Percentiles rank a stretch among this genome's conserved stretches.
phyloP scores from a whole-genome alignment of 2,797 vertebrate species.

The Hirundo rustica region DNA sequence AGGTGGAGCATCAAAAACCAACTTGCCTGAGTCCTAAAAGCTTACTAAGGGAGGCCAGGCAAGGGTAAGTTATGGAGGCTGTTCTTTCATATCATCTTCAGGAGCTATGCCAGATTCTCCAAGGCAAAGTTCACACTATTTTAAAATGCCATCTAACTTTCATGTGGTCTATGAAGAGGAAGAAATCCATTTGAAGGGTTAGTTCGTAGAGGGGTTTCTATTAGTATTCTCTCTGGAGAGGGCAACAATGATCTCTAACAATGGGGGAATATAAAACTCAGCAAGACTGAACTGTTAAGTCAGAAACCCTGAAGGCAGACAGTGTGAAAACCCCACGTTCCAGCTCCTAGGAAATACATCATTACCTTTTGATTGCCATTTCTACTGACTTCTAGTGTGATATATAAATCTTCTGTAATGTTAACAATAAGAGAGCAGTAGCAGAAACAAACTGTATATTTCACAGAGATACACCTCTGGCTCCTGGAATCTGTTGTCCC shows the following conservation, averaged over 20 bases:
- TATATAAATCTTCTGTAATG: background rate
- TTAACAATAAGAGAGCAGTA: background rate
- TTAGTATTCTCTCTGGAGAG: background rate
- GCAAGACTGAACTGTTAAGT: background rate
- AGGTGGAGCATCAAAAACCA: background rate
- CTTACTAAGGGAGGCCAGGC: background rate
- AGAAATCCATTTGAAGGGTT: background rate
- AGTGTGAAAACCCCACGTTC: background rate
- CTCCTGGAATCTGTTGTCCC: background rate
- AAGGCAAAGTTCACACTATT: background rate
- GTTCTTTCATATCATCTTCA: background rate
- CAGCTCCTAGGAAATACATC: constrained; percentile 17
- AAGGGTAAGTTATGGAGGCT: background rate
- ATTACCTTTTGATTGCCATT: constrained; percentile 22
- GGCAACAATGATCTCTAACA: background rate
- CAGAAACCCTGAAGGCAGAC: background rate
- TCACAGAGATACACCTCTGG: background rate
- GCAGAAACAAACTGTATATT: background rate
- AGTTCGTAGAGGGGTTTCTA: background rate
- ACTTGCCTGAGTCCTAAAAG: background rate
- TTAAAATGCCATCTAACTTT: background rate
- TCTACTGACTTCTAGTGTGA: constrained; percentile 7
- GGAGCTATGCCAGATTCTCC: background rate
- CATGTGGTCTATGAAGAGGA: background rate
- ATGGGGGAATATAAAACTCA: constrained; percentile 8